Conservation (phyloP, 2,113 vertebrate genomes). For the Arizona elegans region DNA sequence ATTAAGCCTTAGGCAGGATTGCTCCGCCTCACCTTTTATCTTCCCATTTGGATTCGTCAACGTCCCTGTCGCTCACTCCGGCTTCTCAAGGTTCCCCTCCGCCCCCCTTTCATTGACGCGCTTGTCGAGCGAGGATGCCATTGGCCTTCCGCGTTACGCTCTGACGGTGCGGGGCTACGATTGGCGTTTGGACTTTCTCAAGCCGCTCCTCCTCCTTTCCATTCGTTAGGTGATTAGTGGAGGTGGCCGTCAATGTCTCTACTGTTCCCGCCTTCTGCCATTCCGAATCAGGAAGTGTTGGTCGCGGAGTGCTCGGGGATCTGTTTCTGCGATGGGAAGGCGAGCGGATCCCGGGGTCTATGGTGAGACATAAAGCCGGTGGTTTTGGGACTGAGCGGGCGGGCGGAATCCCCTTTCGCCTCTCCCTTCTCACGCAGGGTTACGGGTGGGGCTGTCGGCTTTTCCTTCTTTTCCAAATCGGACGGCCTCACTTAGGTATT, state of each 20-base stretch:
- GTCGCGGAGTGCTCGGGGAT: neutral
- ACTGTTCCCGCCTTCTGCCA: neutral
- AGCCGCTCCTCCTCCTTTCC: neutral
- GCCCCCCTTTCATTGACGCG: neutral
- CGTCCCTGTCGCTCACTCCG: neutral
- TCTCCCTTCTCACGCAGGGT: neutral
- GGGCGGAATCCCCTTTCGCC: neutral
- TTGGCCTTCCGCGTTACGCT: neutral
- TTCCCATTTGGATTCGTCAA: neutral
- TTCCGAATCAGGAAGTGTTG: conserved; percentile 20
- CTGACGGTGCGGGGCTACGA: neutral
- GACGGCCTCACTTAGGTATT: neutral
- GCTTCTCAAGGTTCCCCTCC: neutral
- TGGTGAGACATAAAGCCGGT: neutral
- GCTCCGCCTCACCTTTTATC: neutral
- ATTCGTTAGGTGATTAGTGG: neutral
- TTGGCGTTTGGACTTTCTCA: neutral
- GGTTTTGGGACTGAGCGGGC: neutral
- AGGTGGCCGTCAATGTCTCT: neutral
- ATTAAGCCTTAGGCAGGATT: neutral
- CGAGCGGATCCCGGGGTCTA: neutral
- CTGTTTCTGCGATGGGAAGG: neutral
- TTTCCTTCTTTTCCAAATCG: neutral
- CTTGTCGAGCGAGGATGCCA: neutral
- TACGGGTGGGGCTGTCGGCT: neutral